A percentile compares a stretch with the other conserved stretches of the same genome.
These are phyloP conservation scores for Bothrops jararaca DNA, from an alignment of 2,113 vertebrate genomes.

Conservation along the genomic window DNA sequence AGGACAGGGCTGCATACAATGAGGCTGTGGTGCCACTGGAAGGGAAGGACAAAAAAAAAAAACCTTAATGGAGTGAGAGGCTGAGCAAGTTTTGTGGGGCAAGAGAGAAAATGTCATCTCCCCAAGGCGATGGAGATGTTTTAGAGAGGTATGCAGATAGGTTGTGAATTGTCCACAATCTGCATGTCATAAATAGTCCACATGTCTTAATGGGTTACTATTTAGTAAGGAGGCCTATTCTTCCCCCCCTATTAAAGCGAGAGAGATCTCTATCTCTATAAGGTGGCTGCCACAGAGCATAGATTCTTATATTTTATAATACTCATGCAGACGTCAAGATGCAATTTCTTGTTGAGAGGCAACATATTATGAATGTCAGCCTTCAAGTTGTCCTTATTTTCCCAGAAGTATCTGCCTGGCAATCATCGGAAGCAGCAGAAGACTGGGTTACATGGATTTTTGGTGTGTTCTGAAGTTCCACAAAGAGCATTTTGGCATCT, in stretches of 20 bases:
- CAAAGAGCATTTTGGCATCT: neutral
- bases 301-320: neutral
- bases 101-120: neutral
- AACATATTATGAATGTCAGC: neutral
- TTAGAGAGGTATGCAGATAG: neutral
- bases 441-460: neutral
- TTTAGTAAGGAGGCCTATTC: neutral
- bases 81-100: neutral
- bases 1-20: neutral
- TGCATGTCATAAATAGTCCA: neutral
- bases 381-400: neutral
- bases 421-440: neutral
- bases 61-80: neutral
- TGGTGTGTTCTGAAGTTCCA: neutral
- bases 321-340: neutral
- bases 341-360: neutral
- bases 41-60: neutral
- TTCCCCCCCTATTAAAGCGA: neutral
- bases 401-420: neutral
- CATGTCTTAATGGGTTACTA: neutral
- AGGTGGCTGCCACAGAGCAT: neutral
- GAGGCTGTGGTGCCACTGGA: neutral
- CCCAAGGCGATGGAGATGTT: neutral
- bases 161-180: neutral
- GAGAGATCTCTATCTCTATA: no score